phyloP scores from a whole-genome alignment of 2,797 vertebrate genomes.

The Argentina silus region DNA sequence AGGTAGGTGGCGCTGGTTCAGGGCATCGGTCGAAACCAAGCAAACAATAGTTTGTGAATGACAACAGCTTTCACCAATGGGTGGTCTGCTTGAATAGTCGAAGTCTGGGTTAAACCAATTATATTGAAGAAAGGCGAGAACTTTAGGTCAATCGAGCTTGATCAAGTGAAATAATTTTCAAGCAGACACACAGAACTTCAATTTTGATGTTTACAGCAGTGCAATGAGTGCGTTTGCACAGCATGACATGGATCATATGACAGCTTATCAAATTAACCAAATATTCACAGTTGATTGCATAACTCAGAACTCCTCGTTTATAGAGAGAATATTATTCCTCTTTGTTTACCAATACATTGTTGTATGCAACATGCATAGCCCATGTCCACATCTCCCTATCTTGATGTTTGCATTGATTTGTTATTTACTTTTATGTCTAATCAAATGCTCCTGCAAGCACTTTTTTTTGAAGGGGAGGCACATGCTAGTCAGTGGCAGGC shows the following conservation, averaged over 20 bases:
- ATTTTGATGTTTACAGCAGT: slow-evolving; percentile 46
- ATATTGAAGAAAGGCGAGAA: slow-evolving; percentile 51
- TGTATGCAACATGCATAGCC: not conserved
- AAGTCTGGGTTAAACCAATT: slow-evolving; percentile 36
- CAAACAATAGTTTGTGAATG: slow-evolving; percentile 27
- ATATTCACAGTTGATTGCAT: not conserved
- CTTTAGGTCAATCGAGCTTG: slow-evolving; percentile 59
- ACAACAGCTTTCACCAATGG: slow-evolving; percentile 49
- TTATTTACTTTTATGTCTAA: not conserved
- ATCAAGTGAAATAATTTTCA: slow-evolving; percentile 45
- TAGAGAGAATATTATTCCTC: not conserved
- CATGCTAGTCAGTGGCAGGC: not conserved
- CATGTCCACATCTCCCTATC: not conserved
- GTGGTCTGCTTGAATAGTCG: rapidly evolving
- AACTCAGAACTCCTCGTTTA: not conserved
- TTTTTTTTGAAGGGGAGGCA: not conserved
- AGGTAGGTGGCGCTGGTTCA: slow-evolving; percentile 68
- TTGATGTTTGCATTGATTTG: not conserved
- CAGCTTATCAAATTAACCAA: slow-evolving; percentile 4
- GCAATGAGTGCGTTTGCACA: slow-evolving; percentile 60
- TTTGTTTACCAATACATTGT: not conserved
- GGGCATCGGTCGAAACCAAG: slow-evolving; percentile 14
- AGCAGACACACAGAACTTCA: slow-evolving; percentile 36
- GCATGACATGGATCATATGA: slow-evolving; percentile 12
- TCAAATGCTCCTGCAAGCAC: no score